Evolutionary conservation across 2,113 vertebrate genomes (phyloP), one percentile per base, ranked within the genome.

Genomic region (Ceratotherium simum): DNA sequence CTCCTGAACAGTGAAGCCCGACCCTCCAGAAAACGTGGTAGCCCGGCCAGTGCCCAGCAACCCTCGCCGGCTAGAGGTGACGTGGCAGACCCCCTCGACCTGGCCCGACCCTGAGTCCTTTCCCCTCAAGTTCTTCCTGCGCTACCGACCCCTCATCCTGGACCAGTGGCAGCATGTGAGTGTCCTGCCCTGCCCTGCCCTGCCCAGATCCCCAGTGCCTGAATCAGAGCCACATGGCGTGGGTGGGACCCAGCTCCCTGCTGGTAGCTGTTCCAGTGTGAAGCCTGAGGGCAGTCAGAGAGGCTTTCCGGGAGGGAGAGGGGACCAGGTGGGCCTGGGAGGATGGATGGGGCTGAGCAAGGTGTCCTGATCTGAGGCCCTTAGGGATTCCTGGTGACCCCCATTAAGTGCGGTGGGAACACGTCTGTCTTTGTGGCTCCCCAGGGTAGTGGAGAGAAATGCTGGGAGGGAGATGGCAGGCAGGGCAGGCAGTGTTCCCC

Each of bases 101-200:
- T 99, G 99, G 99, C 99, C 99, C 0, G 99, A 99, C 75, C 99
- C 99, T 0, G 99, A 99, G 3, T 99, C 99, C 90, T 99, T 99
- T 96, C 99, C 99, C 0, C 99, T 99, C 92, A 99, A 99, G 96
- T 99, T 99, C 98, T 99, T 99, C 98, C 99, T 99, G 80, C 99
- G 99, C 33, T 99, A 99, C 98, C 99, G 99, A 14, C 99, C 99
- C 0, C 99, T 99, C 91, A 99, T 99, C 98, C 98, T 99, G 96
- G 99, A 99, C 97, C 99, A 99, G 96, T 99, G 99, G 99, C 99
- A 99, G 95, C 99, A 99, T 0, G 99, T 99, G 98, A 99, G 99
- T 98, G 5, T 78, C 81, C 7, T 58, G 33, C 81, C 2, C 60
- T 21, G 5, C 82, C 81, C 7, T 58, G 33, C 81, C 2, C 60